Base-by-base conservation (phyloP, 1,140 invertebrate genomes). In the Plectus sambesii region DNA sequence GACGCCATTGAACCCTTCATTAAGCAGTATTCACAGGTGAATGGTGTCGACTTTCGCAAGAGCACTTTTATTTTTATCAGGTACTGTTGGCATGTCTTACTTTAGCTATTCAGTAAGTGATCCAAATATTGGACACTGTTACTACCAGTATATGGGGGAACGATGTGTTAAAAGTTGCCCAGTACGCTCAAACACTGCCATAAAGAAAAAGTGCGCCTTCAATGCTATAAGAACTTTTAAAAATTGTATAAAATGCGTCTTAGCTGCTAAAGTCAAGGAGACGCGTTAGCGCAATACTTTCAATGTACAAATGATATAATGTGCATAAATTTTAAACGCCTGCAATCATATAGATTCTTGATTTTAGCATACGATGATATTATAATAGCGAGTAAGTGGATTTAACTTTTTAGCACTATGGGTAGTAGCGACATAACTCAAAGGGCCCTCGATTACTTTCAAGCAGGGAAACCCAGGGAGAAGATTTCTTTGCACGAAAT, bases 31-130 rank as follows among this genome's bases (percentile, higher is more conserved):
- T 72, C 77, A 40, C 60, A 68, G 42, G 70, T 83, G 3, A 61
- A 69, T 50, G 74, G 73, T 8, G 61, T 76, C 6, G 72, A 77
- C 55, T 76, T 75, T 51, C 69, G 76, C 46, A 81, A 81, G 62
- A 72, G 80, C 15, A 82, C 92, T 35, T 96, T 89, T 69, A 79
- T 97, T 58, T 89, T 96, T 70, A 72, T 96, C 35, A 72, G 70
- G 69, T 69, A 30, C 46, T n/a, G n/a, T 8, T n/a, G 30, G n/a
- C 22, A 35, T 22, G 5, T 55, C 27, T 17, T 25, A 5, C 23
- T 30, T 8, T 12, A 33, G 12, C n/a, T 12, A 33, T n/a, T 33
- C n/a, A 12, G 30, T 12, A 33, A 12, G 30, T 33, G 12, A 12
- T 33, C n/a, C n/a, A 33, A 33, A 33, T 12, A 33, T 33, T 12